phyloP scores from a whole-genome alignment of 2,888 invertebrate genomes.

The Dysmachus trigonus region DNA sequence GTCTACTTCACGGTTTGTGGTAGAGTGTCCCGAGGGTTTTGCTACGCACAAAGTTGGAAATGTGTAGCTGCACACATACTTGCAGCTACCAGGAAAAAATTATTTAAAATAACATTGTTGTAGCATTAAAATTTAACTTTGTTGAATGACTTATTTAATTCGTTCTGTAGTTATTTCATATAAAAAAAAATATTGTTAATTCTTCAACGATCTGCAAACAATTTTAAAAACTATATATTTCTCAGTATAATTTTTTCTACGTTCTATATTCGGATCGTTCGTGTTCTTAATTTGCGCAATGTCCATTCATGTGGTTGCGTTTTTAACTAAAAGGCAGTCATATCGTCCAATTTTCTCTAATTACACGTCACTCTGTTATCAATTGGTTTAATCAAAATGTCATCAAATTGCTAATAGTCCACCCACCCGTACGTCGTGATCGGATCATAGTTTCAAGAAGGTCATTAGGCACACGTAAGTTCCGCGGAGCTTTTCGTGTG shows the following conservation, averaged over 20 bases:
- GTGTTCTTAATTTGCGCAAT: background rate
- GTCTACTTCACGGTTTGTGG: no score
- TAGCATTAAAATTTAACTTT: no score
- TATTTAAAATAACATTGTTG: no score
- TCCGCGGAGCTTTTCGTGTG: background rate
- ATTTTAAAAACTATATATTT: no score
- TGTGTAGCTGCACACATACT: no score
- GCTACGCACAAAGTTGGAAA: no score
- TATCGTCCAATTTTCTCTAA: constrained; percentile 19
- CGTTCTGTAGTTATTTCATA: no score
- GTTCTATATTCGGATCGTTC: background rate
- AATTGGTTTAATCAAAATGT: constrained; percentile 34
- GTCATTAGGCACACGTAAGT: constrained; percentile 16
- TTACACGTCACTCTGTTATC: constrained; percentile 16
- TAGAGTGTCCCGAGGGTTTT: no score
- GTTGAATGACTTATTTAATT: no score
- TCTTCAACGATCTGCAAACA: no score
- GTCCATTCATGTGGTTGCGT: background rate
- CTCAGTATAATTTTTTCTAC: background rate
- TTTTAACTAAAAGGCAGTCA: background rate
- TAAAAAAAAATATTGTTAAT: no score
- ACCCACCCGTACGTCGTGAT: constrained; percentile 6
- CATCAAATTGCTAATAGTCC: constrained; percentile 31
- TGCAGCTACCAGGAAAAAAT: no score
- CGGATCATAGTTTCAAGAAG: background rate